These are phyloP conservation scores for Girardinus metallicus DNA, from an alignment of 2,797 vertebrate species.

Conservation along the genomic window DNA sequence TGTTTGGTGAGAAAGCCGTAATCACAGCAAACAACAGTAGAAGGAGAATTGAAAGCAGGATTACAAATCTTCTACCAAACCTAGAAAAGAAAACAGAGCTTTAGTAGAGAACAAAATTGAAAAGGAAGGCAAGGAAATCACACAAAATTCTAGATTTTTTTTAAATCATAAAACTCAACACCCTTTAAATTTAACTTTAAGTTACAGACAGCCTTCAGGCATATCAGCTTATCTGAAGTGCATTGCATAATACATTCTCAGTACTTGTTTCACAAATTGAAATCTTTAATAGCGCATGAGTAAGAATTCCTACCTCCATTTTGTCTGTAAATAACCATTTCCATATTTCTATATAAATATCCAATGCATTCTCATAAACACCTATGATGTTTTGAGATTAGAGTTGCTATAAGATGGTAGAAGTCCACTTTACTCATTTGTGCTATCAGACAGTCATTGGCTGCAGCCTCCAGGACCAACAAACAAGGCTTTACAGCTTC, in stretches of 20 bases:
- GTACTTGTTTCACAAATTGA: neutral
- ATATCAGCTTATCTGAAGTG: neutral
- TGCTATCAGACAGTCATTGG: too few relatives aligned
- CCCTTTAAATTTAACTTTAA: neutral
- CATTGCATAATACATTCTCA: neutral
- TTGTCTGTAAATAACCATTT: neutral
- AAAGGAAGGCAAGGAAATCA: neutral
- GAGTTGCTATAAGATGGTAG: neutral
- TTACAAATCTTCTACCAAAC: conserved; percentile 82
- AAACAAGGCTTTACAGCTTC: too few relatives aligned
- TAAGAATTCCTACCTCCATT: neutral
- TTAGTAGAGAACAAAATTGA: too few relatives aligned
- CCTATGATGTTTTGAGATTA: neutral
- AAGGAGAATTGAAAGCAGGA: conserved; percentile 79
- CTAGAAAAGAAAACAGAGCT: conserved; percentile 59
- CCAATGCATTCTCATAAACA: neutral
- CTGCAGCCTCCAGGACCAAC: too few relatives aligned
- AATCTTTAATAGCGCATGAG: neutral
- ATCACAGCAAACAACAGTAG: conserved; percentile 76
- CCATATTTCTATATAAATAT: neutral
- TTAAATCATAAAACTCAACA: neutral
- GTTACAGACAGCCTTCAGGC: neutral
- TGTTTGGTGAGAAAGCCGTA: conserved; percentile 83
- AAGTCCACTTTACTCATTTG: too few relatives aligned
- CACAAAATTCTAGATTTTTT: neutral